Base-by-base conservation (phyloP, 37 sponge, comb jelly and placozoan genomes). In the Ianthella basta region DNA sequence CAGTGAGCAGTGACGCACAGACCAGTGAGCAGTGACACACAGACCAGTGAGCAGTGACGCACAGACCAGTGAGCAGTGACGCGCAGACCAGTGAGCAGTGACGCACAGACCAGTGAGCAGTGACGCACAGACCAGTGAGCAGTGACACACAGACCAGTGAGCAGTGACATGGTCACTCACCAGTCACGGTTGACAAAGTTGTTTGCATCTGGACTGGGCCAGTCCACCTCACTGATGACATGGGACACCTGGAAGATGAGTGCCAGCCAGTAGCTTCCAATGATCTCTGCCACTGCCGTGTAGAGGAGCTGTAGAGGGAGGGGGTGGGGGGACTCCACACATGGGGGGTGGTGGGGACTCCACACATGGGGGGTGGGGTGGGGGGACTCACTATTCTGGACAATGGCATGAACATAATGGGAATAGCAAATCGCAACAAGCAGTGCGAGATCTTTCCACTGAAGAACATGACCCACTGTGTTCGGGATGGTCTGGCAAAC, bases 231-330 rank as follows among this genome's bases (percentile, higher is more conserved):
- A 77, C 93, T 88, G 67, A 92, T 89, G 75, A 97, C 96, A 82
- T 97, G 98, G 27, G 98, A 97, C 20, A 89, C 86, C 86, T 97
- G 98, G 84, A 97, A 97, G 24, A 91, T 91, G 40, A 97, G 86
- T 23, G 98, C 98, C 63, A 97, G 59, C 94, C 93, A 95, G 86
- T 95, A 97, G 84, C 98, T 93, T 6, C 89, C 89, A 59, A 63
- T n/a, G 20, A 91, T 80, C 68, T 97, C 98, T 27, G 85, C 89
- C 14, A 94, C 66, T 1, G 93, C 0, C 55, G 91, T 94, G 35
- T 70, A 59, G 38, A 91, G 23, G 19, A 94, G 33, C 93, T 93
- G 75, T 0, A 67, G 38, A 21, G 21, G 80, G 25, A 55, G 30
- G n/a, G 34, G 41, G 21, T 34, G 55, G 82, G 21, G 29, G 82